These are phyloP conservation scores for Scleropages formosus DNA, from an alignment of 2,797 vertebrate species.

Conservation along the genomic window DNA sequence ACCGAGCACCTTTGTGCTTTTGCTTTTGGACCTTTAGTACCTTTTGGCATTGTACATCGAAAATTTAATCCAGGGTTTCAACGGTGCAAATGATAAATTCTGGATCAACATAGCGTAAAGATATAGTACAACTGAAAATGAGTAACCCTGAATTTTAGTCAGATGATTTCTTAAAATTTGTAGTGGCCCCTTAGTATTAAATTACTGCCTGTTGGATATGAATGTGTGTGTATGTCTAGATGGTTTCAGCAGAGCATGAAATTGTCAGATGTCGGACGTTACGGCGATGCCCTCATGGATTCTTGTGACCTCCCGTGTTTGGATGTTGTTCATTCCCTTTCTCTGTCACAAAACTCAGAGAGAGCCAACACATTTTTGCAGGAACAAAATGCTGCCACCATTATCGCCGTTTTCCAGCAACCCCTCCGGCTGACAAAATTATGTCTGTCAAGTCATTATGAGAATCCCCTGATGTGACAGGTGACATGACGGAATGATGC, in stretches of 20 bases:
- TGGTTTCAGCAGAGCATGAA: not conserved
- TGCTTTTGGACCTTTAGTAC: too few species aligned
- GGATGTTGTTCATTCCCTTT: constrained; percentile 3
- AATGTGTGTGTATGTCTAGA: not conserved
- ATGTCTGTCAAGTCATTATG: not conserved
- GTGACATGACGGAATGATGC: not conserved
- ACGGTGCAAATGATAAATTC: too few species aligned
- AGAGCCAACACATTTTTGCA: not conserved
- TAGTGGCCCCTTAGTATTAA: not conserved
- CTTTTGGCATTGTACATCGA: too few species aligned
- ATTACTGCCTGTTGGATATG: not conserved
- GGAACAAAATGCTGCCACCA: constrained; percentile 3
- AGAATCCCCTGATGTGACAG: not conserved
- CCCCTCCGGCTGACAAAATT: not conserved
- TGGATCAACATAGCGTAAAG: too few species aligned
- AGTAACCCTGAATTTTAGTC: too few species aligned
- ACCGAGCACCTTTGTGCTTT: too few species aligned
- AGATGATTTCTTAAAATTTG: too few species aligned
- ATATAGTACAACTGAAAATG: too few species aligned
- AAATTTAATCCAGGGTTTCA: too few species aligned
- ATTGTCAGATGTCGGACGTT: not conserved
- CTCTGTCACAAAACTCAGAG: not conserved
- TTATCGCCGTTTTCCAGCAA: constrained; percentile 16
- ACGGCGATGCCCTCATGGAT: not conserved
- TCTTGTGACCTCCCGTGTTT: not conserved